These are phyloP conservation scores for Lepidocyrtinus sp. DNA, from an alignment of 2,888 invertebrate species.

Conservation along the genomic window DNA sequence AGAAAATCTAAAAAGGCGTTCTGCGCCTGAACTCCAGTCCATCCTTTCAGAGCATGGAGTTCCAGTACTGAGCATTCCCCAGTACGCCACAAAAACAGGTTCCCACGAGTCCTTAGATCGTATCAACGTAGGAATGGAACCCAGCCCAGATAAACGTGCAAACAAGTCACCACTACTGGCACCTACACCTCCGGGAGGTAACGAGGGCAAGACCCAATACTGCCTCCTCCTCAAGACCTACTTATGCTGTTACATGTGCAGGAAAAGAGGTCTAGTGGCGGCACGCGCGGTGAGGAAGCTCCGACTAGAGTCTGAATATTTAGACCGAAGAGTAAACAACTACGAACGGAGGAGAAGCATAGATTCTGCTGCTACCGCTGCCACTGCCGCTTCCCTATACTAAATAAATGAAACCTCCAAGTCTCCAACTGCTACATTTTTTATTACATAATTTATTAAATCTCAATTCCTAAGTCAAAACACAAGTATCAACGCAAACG, in stretches of 20 bases:
- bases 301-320: conserved; percentile 29
- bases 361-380: neutral
- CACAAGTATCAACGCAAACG: neutral
- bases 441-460: neutral
- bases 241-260: conserved; percentile 35
- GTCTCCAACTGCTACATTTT: neutral
- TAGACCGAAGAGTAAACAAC: conserved; percentile 25
- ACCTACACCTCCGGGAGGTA: neutral
- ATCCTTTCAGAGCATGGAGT: conserved; percentile 39
- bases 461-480: neutral
- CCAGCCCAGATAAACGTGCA: neutral
- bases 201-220: neutral
- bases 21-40: conserved; percentile 35
- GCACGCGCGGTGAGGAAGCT: conserved; percentile 38
- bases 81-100: conserved; percentile 19
- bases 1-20: conserved; percentile 19
- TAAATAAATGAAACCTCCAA: neutral
- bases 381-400: neutral
- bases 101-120: neutral
- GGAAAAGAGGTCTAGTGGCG: conserved; percentile 25
- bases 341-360: conserved; percentile 30
- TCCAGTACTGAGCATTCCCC: conserved; percentile 21
- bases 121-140: neutral
- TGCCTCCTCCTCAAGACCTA: conserved; percentile 25
- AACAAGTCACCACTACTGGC: neutral